Percentiles rank a stretch among this genome's conserved stretches.
Conservation (phyloP, 2,888 invertebrate species). For the Athrips mouffetella region DNA sequence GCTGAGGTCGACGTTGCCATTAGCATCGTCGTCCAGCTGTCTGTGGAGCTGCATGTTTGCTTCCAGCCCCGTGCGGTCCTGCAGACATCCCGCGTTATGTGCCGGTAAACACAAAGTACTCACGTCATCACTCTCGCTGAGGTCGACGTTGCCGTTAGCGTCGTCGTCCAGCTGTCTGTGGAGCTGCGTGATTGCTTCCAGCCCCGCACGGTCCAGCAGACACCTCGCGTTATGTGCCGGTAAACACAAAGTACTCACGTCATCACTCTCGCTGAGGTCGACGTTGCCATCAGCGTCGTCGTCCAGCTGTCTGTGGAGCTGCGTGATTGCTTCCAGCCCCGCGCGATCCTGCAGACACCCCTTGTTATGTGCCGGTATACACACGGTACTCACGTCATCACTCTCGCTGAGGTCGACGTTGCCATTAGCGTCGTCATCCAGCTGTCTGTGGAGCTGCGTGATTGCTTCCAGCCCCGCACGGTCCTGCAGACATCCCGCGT, state of each 20-base stretch:
- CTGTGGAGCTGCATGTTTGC: constrained; percentile 39
- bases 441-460: constrained; percentile 91
- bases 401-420: constrained; percentile 98
- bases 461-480: constrained; percentile 95
- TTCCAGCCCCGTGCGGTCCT: constrained; percentile 97
- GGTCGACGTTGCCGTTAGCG: constrained; percentile 97
- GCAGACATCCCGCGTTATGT: too few relatives aligned
- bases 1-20: too few relatives aligned
- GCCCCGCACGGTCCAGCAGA: constrained; percentile 89
- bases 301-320: constrained; percentile 95
- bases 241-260: too few relatives aligned
- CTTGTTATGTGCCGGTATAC: constrained; percentile 55
- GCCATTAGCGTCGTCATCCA: constrained; percentile 99
- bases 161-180: constrained; percentile 98
- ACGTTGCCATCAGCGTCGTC: constrained; percentile 99
- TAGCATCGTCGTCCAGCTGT: too few relatives aligned
- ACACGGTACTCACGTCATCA: constrained; percentile 87
- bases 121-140: too few relatives aligned
- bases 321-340: constrained; percentile 94
- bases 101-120: too few relatives aligned
- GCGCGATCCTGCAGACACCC: constrained; percentile 88
- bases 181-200: constrained; percentile 94
- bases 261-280: too few relatives aligned
- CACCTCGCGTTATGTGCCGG: too few relatives aligned
- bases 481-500: constrained; percentile 89